Percentiles rank a stretch among this genome's conserved stretches.
Conservation (phyloP, 2,797 vertebrate species). For the Sebastes oblongus region DNA sequence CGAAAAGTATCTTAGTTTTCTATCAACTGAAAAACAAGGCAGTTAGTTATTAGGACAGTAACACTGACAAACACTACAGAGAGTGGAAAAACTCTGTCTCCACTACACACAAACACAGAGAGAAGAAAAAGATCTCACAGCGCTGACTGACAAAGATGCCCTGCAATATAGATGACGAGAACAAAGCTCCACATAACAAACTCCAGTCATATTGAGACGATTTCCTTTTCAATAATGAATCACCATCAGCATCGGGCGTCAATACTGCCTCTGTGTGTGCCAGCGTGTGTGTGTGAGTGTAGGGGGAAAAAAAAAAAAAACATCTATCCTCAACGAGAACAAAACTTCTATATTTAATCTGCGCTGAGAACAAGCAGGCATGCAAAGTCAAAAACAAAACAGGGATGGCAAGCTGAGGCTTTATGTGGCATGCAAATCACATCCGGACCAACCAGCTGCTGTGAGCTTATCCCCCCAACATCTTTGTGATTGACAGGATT, state of each 20-base stretch:
- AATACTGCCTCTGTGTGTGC: slow-evolving; percentile 69
- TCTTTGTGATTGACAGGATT: slow-evolving; percentile 84
- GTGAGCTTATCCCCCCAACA: slow-evolving; percentile 77
- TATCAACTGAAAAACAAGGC: slow-evolving; percentile 72
- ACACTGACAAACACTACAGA: slow-evolving; percentile 79
- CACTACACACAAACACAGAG: slow-evolving; percentile 67
- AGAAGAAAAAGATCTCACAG: slow-evolving; percentile 72
- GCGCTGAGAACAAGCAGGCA: slow-evolving; percentile 79
- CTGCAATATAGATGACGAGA: slow-evolving; percentile 86
- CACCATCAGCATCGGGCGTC: slow-evolving; percentile 80
- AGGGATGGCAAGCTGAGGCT: slow-evolving; percentile 75
- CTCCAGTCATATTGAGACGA: slow-evolving; percentile 82
- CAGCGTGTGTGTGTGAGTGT: slow-evolving; percentile 17
- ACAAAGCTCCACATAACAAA: slow-evolving; percentile 83
- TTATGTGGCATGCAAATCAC: slow-evolving; percentile 85
- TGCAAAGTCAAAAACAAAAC: slow-evolving; percentile 84
- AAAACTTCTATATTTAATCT: slow-evolving; percentile 89
- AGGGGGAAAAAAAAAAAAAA: slow-evolving; percentile 44
- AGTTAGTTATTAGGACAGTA: slow-evolving; percentile 76
- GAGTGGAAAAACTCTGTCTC: slow-evolving; percentile 58
- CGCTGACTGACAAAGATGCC: slow-evolving; percentile 81
- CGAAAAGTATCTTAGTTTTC: slow-evolving; percentile 42
- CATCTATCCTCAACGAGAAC: slow-evolving; percentile 81
- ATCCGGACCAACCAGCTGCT: slow-evolving; percentile 76
- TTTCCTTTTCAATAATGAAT: slow-evolving; percentile 87